Conservation (phyloP, 2,113 vertebrate genomes). For the Microcebus griseorufus region DNA sequence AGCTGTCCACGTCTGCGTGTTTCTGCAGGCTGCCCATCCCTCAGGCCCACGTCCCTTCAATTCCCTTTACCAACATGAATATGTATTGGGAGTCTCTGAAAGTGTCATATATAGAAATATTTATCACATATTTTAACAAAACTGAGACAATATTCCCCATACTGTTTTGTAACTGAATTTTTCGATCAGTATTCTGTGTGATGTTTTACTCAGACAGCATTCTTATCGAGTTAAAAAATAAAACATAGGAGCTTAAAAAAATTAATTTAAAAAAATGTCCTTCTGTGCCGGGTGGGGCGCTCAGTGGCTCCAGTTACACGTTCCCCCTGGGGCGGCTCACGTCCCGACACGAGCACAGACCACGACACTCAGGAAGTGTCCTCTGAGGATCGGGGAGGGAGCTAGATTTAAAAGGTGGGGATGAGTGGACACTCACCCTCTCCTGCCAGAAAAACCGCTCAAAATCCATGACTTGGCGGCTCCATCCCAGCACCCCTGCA, state of each 20-base stretch:
- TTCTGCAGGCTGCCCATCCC: neutral
- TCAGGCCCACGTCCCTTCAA: no score
- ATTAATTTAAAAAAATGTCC: neutral
- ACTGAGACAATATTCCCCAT: neutral
- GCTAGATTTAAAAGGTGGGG: neutral
- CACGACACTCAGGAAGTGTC: neutral
- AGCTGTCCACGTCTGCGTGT: neutral
- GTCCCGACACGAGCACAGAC: rapidly evolving
- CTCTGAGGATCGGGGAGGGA: neutral
- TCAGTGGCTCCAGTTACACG: no score
- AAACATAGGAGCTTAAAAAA: neutral
- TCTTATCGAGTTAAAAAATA: neutral
- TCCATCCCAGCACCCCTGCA: no score
- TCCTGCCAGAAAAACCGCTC: no score
- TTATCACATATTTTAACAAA: neutral
- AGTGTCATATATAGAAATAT: neutral
- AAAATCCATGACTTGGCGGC: neutral
- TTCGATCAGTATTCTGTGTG: neutral
- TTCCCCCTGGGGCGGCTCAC: neutral
- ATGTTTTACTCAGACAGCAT: neutral
- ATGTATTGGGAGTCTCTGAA: neutral
- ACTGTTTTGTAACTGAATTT: neutral
- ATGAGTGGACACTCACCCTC: neutral
- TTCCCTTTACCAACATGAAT: neutral
- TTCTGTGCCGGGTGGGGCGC: neutral